Percentiles rank a stretch among this genome's conserved stretches.
Evolutionary conservation across 2,113 vertebrate genomes (phyloP).

Genomic region (Poecilia latipinna): DNA sequence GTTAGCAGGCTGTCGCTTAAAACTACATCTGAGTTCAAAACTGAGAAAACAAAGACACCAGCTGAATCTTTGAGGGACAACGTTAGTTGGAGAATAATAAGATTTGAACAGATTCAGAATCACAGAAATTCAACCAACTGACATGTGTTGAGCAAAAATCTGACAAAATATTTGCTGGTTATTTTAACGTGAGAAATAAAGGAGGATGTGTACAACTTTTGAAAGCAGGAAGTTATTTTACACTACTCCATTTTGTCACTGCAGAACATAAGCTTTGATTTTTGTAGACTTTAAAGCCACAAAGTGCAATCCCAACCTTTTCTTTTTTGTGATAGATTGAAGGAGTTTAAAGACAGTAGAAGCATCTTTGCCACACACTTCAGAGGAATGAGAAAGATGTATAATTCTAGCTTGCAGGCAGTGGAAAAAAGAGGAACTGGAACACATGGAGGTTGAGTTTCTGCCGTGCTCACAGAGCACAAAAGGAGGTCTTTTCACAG

Average conservation of each 20-base stretch:
- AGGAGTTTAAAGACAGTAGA: slow-evolving; percentile 29
- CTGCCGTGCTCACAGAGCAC: slow-evolving; percentile 27
- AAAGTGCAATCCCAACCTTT: background rate
- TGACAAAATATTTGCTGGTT: background rate
- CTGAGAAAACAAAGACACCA: background rate
- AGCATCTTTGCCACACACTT: slow-evolving; percentile 25
- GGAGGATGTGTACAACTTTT: background rate
- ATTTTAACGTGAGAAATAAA: background rate
- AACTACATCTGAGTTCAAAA: background rate
- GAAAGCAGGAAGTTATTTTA: background rate
- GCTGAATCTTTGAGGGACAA: background rate
- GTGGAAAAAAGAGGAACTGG: slow-evolving; percentile 9
- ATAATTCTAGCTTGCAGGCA: slow-evolving; percentile 35
- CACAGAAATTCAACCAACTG: background rate
- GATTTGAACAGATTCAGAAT: background rate
- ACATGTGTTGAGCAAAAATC: background rate
- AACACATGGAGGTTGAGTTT: slow-evolving; percentile 14
- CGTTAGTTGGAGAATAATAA: background rate
- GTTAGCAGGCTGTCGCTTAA: background rate
- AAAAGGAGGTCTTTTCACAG: slow-evolving; percentile 27
- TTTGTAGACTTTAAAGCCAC: background rate
- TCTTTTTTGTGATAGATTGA: background rate
- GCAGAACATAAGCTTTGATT: background rate
- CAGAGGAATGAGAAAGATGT: slow-evolving; percentile 15
- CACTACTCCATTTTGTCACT: background rate